phyloP scores from a whole-genome alignment of 1,140 invertebrate genomes.

The Episyrphus balteatus region DNA sequence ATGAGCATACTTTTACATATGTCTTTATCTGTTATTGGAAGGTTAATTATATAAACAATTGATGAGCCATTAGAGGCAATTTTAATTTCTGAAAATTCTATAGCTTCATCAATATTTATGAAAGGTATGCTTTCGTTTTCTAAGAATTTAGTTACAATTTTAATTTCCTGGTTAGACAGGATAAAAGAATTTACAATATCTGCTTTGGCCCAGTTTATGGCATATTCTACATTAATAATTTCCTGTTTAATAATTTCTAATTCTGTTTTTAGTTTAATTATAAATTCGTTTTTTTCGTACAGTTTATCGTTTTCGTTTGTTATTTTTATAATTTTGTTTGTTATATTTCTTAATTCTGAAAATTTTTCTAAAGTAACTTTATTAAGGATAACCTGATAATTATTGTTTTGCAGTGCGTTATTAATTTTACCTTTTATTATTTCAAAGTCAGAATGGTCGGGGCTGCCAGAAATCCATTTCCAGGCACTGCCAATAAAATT shows the following conservation, averaged over 20 bases:
- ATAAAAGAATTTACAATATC: slow-evolving; percentile 2
- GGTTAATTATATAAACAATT: slow-evolving; percentile 3
- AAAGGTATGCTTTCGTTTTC: slow-evolving; percentile 1
- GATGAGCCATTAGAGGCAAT: not conserved
- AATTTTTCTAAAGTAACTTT: too few species aligned
- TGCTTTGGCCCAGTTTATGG: slow-evolving; percentile 1
- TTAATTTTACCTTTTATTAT: not conserved
- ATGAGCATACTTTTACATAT: too few species aligned
- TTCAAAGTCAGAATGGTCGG: not conserved
- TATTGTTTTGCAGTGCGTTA: too few species aligned
- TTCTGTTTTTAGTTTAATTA: not conserved
- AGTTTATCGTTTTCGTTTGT: too few species aligned
- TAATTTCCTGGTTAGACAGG: not conserved
- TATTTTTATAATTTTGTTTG: too few species aligned
- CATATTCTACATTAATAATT: slow-evolving; percentile 3
- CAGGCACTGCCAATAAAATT: not conserved
- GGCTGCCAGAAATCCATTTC: not conserved
- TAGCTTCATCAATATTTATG: slow-evolving; percentile 2
- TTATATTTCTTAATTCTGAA: too few species aligned
- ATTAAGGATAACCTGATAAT: too few species aligned
- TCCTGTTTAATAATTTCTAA: slow-evolving; percentile 3
- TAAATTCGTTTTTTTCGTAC: too few species aligned
- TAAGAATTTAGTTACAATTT: not conserved
- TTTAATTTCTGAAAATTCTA: slow-evolving; percentile 1
- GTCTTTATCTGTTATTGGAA: not conserved